A percentile compares a stretch with the other conserved stretches of the same genome.
Evolutionary conservation across 2,113 vertebrate genomes (phyloP).

Genomic region (Arenaria interpres): DNA sequence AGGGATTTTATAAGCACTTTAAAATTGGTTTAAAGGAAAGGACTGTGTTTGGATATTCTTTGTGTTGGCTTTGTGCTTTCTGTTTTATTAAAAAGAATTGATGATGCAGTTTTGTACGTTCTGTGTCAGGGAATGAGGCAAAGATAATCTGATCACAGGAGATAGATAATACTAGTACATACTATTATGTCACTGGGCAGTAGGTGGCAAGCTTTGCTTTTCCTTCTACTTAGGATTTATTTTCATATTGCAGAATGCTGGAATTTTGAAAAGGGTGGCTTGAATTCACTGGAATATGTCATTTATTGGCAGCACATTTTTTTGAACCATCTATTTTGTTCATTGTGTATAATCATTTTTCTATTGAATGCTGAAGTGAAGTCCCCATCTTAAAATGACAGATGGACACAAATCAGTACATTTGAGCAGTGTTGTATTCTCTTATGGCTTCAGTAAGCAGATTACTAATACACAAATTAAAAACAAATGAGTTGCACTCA

Average conservation of each 20-base stretch:
- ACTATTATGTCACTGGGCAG: conserved; percentile 75
- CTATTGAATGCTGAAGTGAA: conserved; percentile 6
- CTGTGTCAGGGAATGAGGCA: neutral
- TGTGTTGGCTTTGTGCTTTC: neutral
- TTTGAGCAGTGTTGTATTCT: conserved; percentile 31
- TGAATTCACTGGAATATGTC: conserved; percentile 67
- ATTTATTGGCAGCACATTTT: conserved; percentile 54
- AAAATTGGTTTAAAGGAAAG: neutral
- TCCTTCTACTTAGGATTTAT: conserved; percentile 54
- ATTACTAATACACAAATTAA: conserved; percentile 39
- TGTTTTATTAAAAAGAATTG: neutral
- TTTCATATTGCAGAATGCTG: conserved; percentile 51
- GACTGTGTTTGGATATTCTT: neutral
- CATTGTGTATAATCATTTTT: conserved; percentile 17
- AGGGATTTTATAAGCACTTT: neutral
- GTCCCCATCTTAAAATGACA: neutral
- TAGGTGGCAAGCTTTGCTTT: conserved; percentile 85
- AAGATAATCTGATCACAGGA: neutral
- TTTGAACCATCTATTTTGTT: conserved; percentile 47
- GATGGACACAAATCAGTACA: conserved; percentile 19
- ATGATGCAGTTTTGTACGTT: neutral
- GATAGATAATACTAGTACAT: neutral
- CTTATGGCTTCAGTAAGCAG: conserved; percentile 22
- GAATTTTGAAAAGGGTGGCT: conserved; percentile 61
- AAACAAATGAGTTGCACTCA: conserved; percentile 45